Evolutionary conservation across 1,140 invertebrate species (phyloP).

Genomic region (Listronotus oregonensis): DNA sequence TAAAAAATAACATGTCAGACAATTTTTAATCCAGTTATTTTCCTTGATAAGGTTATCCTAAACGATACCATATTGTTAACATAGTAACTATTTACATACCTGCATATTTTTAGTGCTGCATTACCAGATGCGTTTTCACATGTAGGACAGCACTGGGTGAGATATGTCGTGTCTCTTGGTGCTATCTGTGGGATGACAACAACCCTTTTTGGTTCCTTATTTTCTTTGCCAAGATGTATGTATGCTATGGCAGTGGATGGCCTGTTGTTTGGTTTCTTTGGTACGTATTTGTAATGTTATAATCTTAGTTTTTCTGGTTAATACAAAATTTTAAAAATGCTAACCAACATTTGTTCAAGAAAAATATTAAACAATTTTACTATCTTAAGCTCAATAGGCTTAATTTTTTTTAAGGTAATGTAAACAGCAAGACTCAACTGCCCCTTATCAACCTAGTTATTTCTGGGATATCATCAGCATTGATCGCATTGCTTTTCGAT

Average conservation of each 20-base stretch:
- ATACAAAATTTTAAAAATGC: too few relatives aligned
- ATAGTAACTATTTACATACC: too few relatives aligned
- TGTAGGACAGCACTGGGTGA: slow-evolving; percentile 79
- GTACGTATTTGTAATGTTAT: slow-evolving; percentile 3
- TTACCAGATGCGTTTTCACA: slow-evolving; percentile 82
- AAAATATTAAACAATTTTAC: too few relatives aligned
- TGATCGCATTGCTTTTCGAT: slow-evolving; percentile 86
- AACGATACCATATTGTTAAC: too few relatives aligned
- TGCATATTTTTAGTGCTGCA: slow-evolving; percentile 67
- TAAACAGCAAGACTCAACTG: slow-evolving; percentile 79
- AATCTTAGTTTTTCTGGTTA: too few relatives aligned
- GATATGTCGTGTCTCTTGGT: slow-evolving; percentile 85
- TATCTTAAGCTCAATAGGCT: too few relatives aligned
- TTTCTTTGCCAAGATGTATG: slow-evolving; percentile 77
- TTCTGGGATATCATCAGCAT: slow-evolving; percentile 75
- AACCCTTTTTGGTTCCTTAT: slow-evolving; percentile 82
- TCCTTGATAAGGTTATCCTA: too few relatives aligned
- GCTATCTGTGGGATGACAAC: slow-evolving; percentile 90
- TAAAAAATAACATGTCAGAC: too few relatives aligned
- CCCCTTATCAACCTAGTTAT: slow-evolving; percentile 80
- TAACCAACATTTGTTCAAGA: too few relatives aligned
- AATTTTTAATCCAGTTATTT: too few relatives aligned
- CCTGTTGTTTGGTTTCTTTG: slow-evolving; percentile 78
- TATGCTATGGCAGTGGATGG: slow-evolving; percentile 91
- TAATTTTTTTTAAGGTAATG: slow-evolving; percentile 61